phyloP scores from a whole-genome alignment of 2,113 vertebrate genomes.

The Saccopteryx leptura region DNA sequence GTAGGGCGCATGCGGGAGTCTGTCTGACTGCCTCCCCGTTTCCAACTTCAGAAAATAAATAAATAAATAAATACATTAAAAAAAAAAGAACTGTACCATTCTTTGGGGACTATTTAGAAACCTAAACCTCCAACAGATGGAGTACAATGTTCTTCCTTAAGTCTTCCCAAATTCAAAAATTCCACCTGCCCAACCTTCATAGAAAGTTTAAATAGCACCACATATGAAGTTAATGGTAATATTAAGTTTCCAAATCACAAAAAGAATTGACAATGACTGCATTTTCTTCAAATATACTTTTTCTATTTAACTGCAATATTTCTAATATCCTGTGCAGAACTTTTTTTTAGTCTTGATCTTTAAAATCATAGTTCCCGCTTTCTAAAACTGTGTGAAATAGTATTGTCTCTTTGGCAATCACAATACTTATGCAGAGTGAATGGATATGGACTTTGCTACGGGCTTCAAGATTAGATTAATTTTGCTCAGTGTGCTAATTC shows the following conservation, averaged over 20 bases:
- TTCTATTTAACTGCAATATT: constrained; percentile 48
- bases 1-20: too few relatives aligned
- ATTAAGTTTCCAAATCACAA: constrained; percentile 56
- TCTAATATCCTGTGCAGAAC: constrained; percentile 16
- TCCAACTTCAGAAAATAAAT: too few relatives aligned
- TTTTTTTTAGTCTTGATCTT: constrained; percentile 29
- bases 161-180: constrained; percentile 4
- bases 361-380: constrained; percentile 29
- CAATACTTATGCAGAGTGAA: constrained; percentile 31
- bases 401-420: constrained; percentile 25
- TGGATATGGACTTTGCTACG: not conserved
- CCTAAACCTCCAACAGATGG: not conserved
- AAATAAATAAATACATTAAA: too few relatives aligned
- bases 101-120: not conserved
- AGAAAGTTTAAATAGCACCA: constrained; percentile 22
- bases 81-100: too few relatives aligned
- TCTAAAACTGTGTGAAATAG: constrained; percentile 11
- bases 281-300: constrained; percentile 54
- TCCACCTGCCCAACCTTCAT: not conserved
- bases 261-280: not conserved
- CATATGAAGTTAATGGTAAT: not conserved
- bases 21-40: too few relatives aligned
- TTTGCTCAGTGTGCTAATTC: constrained; percentile 5
- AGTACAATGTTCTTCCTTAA: not conserved
- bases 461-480: not conserved